Base-by-base conservation (phyloP, 2,797 vertebrate genomes). In the Sebastes taczanowskii region DNA sequence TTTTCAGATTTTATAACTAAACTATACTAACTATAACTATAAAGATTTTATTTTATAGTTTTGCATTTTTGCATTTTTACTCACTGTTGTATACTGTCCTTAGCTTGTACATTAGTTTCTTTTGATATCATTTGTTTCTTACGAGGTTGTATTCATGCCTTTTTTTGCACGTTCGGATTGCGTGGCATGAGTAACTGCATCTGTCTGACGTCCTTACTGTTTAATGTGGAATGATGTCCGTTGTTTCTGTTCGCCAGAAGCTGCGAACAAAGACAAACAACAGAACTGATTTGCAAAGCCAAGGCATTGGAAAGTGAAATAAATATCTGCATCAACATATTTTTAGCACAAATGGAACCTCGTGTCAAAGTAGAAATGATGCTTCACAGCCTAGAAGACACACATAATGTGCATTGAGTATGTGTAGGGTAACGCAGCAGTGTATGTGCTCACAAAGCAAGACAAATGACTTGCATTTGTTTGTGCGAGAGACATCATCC, bases 401-500 rank as follows among this genome's bases (percentile, higher is more conserved):
- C 63, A 66, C 32, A 6, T 60, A 35, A 82, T 69, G 76, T 64
- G 68, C 27, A 23, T 18, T 14, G 34, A 25, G 46, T 25, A 16
- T 13, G 42, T 11, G 22, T 6, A 23, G 20, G 74, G 46, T 49
- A 61, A 61, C 30, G 5, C 52, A 11, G 30, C 38, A 32, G 71
- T 13, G 7, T 9, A 30, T 6, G 64, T 30, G 70, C 7, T 46
- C 66, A 58, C 84, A 72, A 78, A 80, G 52, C 53, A 75, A 84
- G 68, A 86, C 63, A 60, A 63, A 82, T 46, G 66, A 64, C 61
- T 14, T 56, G 58, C 49, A 11, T 74, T 29, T 78, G 60, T 80
- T 63, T 67, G 61, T 20, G 34, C 5, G 68, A 20, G n/a, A 55
- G 32, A 61, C 46, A 3, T 64, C 67, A 67, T 80, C 56, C 6